phyloP scores from a whole-genome alignment of 2,113 vertebrate genomes.

The Pterophyllum scalare region DNA sequence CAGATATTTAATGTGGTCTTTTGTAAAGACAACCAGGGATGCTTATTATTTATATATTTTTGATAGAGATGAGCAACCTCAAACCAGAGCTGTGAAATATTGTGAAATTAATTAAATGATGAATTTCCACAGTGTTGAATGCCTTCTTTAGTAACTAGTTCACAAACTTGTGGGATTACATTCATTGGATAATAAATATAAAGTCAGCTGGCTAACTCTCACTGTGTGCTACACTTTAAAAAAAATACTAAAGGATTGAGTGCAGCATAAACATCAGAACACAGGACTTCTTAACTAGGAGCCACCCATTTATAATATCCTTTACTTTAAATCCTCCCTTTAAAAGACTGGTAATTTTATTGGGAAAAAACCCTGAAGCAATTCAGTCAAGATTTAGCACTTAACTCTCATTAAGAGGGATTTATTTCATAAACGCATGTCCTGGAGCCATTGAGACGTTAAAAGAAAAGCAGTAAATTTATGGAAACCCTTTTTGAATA shows the following conservation, averaged over 20 bases:
- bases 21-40: background rate
- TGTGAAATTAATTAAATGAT: background rate
- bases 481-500: background rate
- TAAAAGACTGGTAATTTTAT: constrained; percentile 4
- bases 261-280: background rate
- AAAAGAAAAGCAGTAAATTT: background rate
- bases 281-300: background rate
- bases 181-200: background rate
- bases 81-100: no score
- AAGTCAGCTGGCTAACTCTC: background rate
- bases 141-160: background rate
- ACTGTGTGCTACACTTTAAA: background rate
- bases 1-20: background rate
- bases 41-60: background rate
- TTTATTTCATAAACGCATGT: constrained; percentile 28
- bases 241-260: background rate
- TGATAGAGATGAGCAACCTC: no score
- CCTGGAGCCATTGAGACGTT: background rate
- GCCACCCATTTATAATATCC: background rate
- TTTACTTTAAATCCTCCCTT: constrained; percentile 6
- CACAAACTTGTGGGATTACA: background rate
- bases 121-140: background rate
- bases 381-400: constrained; percentile 18
- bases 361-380: background rate
- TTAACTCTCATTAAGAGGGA: constrained; percentile 9